These are phyloP conservation scores for Benthosema pterotum DNA, from an alignment of 2,797 vertebrate genomes.

Conservation along the genomic window DNA sequence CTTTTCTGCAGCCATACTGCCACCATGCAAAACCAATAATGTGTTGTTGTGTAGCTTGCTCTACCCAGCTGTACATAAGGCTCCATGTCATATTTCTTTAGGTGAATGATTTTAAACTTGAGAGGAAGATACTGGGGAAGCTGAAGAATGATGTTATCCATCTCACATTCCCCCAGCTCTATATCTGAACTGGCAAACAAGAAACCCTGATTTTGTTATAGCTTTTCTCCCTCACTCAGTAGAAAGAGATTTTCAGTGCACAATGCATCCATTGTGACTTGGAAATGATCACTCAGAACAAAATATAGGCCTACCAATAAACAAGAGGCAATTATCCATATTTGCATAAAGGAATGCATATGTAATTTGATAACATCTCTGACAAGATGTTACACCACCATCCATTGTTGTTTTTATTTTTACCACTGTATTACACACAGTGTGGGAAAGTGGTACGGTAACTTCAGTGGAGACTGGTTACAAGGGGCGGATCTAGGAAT, in stretches of 20 bases:
- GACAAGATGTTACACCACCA: conserved; percentile 1
- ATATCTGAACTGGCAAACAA: conserved; percentile 6
- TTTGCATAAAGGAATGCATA: too few species aligned
- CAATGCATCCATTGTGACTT: too few species aligned
- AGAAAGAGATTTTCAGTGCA: not conserved
- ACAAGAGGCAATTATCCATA: too few species aligned
- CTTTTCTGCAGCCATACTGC: conserved; percentile 23
- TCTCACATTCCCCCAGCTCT: not conserved
- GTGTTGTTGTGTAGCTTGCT: conserved; percentile 24
- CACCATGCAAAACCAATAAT: conserved; percentile 28
- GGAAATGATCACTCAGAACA: too few species aligned
- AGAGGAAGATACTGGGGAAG: not conserved
- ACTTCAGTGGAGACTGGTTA: conserved; percentile 30
- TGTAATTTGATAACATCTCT: not conserved
- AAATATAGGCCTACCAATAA: too few species aligned
- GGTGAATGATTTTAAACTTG: not conserved
- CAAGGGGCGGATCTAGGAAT: too few species aligned
- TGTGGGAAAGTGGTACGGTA: conserved; percentile 30
- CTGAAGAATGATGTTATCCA: not conserved
- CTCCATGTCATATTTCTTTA: conserved; percentile 22
- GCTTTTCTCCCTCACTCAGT: not conserved
- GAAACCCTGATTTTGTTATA: conserved; percentile 1
- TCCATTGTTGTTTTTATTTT: not conserved
- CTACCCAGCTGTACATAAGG: conserved; percentile 11
- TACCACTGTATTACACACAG: conserved; percentile 9